Evolutionary conservation across 2,797 vertebrate genomes (phyloP), one percentile per base, ranked within the genome.

Genomic region (Amniataba percoides): DNA sequence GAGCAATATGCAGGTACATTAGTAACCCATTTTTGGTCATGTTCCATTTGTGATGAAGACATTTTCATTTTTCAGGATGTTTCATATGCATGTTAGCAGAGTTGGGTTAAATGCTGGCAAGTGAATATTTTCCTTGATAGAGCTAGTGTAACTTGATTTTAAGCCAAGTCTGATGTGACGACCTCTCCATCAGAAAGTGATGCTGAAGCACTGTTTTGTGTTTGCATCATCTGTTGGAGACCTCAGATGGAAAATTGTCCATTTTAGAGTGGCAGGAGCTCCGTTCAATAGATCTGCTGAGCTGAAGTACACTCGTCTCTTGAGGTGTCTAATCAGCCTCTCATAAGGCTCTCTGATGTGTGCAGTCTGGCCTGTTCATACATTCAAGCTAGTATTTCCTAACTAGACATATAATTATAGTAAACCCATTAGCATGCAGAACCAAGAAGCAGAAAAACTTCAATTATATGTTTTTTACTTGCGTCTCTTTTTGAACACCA

Each of bases 311-410:
- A 40, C 7, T 66, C 13, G n/a, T 68, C 40, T 73, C 64, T 27
- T 34, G 55, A 63, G 19, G 58, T 55, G 42, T 78, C 34, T 64
- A 39, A 71, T 77, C 72, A 60, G 5, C 27, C 34, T 57, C 67
- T 69, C 31, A 15, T 49, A 36, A 56, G 48, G 7, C 49, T 65
- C 21, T 63, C 18, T 66, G 67, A 39, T 80, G 59, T 62, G 43
- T 59, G 39, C 49, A 64, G n/a, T 66, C 63, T 34, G 76, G 4
- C 62, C 16, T 9, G 51, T 21, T 66, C 55, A 42, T n/a, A 56
- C 27, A 40, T 70, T 66, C 23, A 52, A 21, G 10, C 6, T 43
- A 10, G 16, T 23, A 12, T 34, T 23, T 71, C 19, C 39, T 42
- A 31, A 31, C 49, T 19, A 52, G 4, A 68, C 14, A 12, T 23